Evolutionary conservation across 2,888 invertebrate species (phyloP).

Genomic region (Doris montereyensis): DNA sequence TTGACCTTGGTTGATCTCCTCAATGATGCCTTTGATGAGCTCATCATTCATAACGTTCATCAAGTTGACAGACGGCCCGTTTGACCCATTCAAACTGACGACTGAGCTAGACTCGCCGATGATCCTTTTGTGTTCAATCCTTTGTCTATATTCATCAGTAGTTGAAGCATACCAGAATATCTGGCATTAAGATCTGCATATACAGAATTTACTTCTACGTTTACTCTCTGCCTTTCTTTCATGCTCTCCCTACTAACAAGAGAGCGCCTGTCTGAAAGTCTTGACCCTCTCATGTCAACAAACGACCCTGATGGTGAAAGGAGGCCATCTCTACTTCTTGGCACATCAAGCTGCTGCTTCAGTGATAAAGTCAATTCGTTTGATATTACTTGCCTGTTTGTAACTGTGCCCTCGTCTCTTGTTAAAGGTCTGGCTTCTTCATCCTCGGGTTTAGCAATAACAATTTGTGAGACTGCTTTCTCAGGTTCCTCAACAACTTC

Average conservation of each 20-base stretch:
- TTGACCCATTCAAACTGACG: not conserved
- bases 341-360: not conserved
- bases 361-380: too few species aligned
- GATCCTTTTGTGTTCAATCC: conserved; percentile 35
- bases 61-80: not conserved
- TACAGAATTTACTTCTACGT: conserved; percentile 53
- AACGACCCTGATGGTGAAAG: conserved; percentile 19
- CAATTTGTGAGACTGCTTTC: not conserved
- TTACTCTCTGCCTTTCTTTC: conserved; percentile 56
- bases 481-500: too few species aligned
- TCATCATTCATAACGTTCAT: not conserved
- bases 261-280: conserved; percentile 32
- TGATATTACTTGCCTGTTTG: too few species aligned
- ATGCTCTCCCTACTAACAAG: conserved; percentile 55
- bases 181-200: conserved; percentile 55
- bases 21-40: not conserved
- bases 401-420: not conserved
- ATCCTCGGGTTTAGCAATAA: not conserved
- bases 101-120: not conserved
- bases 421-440: not conserved
- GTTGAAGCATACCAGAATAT: conserved; percentile 55
- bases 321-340: not conserved
- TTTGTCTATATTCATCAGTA: conserved; percentile 56
- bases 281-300: conserved; percentile 27
- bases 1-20: not conserved